Evolutionary conservation across 2,797 vertebrate species (phyloP).

Genomic region (Girardinus metallicus): DNA sequence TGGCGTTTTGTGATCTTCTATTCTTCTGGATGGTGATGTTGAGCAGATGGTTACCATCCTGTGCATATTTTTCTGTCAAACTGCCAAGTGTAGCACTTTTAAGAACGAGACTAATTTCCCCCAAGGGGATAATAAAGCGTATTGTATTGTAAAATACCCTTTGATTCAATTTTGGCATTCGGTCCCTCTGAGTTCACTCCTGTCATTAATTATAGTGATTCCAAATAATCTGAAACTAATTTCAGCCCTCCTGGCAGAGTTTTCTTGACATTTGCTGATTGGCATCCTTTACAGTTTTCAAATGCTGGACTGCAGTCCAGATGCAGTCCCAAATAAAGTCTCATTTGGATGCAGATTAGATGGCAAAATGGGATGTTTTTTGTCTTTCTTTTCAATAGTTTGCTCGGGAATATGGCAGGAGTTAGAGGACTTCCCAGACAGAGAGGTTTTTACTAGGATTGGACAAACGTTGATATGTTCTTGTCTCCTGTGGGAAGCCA

Average conservation of each 20-base stretch:
- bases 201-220: neutral
- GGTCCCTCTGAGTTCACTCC: neutral
- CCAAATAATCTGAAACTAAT: neutral
- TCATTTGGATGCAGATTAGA: neutral
- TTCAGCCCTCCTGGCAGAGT: neutral
- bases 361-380: neutral
- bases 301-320: neutral
- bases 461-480: neutral
- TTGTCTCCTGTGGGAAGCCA: neutral
- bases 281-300: neutral
- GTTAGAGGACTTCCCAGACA: neutral
- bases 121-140: neutral
- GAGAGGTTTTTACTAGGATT: neutral
- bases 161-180: neutral
- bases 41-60: neutral
- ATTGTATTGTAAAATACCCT: neutral
- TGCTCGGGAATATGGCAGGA: neutral
- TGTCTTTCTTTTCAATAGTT: neutral
- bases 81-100: neutral
- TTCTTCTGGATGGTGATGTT: neutral
- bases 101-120: neutral
- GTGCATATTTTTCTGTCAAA: neutral
- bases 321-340: neutral
- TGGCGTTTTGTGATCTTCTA: neutral
- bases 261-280: neutral